Evolutionary conservation across 2,113 vertebrate genomes (phyloP).

Genomic region (Polyodon spathula): DNA sequence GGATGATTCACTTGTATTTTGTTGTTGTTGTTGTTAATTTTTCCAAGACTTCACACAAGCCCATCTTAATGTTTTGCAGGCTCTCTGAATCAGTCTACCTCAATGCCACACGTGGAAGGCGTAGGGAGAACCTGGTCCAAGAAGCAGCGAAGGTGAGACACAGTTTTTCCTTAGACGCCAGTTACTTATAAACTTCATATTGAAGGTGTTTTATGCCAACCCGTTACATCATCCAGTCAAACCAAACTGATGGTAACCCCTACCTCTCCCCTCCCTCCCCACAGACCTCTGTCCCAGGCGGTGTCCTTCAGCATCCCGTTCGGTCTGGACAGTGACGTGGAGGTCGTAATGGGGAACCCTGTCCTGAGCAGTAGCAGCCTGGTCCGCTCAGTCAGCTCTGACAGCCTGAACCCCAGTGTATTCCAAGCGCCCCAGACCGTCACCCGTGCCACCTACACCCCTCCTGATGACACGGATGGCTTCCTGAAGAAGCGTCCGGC

Average conservation of each 20-base stretch:
- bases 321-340: conserved; percentile 85
- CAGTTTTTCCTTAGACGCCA: not conserved
- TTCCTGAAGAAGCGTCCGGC: conserved; percentile 33
- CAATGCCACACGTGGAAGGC: conserved; percentile 83
- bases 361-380: conserved; percentile 51
- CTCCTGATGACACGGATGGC: conserved; percentile 52
- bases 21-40: conserved; percentile 8
- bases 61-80: conserved; percentile 46
- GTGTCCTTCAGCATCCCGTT: conserved; percentile 91
- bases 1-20: not conserved
- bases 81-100: conserved; percentile 76
- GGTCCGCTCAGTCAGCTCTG: conserved; percentile 73
- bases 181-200: no score
- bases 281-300: conserved; percentile 74
- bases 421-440: conserved; percentile 27
- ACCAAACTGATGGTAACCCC: no score
- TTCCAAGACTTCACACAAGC: not conserved
- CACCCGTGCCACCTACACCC: conserved; percentile 37
- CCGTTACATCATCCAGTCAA: no score
- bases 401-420: conserved; percentile 60
- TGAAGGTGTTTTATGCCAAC: no score
- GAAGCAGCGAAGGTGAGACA: conserved; percentile 66
- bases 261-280: conserved; percentile 29
- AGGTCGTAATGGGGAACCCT: conserved; percentile 85
- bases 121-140: conserved; percentile 73